Evolutionary conservation across 2,797 vertebrate genomes (phyloP).

Genomic region (Acanthurus tractus): DNA sequence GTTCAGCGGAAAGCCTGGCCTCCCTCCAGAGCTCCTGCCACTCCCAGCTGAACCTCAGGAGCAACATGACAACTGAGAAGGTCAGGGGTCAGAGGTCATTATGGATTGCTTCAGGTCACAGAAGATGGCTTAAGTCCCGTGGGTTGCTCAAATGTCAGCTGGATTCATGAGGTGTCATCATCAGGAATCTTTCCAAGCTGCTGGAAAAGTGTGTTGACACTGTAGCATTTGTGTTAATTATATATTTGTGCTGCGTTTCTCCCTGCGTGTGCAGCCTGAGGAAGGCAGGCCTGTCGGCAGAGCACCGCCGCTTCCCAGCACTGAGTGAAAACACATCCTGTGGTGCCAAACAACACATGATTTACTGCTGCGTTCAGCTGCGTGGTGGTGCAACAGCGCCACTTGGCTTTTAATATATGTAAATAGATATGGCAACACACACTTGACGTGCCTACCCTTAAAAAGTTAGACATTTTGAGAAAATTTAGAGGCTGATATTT

Average conservation of each 20-base stretch:
- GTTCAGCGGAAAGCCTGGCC: constrained; percentile 3
- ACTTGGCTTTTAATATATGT: constrained; percentile 28
- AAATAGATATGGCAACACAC: neutral
- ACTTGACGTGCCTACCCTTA: neutral
- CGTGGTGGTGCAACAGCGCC: constrained; percentile 76
- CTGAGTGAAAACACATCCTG: constrained; percentile 50
- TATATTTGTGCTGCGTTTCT: constrained; percentile 22
- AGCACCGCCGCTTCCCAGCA: constrained; percentile 68
- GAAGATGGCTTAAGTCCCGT: constrained; percentile 29
- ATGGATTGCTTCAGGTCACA: constrained; percentile 59
- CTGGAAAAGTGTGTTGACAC: constrained; percentile 32
- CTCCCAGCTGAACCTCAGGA: constrained; percentile 31
- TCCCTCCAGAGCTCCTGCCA: constrained; percentile 10
- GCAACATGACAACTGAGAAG: constrained; percentile 56
- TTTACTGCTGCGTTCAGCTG: constrained; percentile 65
- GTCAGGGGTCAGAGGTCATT: constrained; percentile 64
- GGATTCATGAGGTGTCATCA: constrained; percentile 30
- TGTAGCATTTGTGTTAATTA: constrained; percentile 32
- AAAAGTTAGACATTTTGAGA: neutral
- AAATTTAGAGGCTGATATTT: neutral
- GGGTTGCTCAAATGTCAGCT: constrained; percentile 66
- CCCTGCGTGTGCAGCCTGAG: constrained; percentile 18
- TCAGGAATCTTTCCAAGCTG: constrained; percentile 28
- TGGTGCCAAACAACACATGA: constrained; percentile 70
- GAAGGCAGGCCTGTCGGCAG: constrained; percentile 59